Percentiles rank a stretch among this genome's conserved stretches.
Evolutionary conservation across 2,888 invertebrate species (phyloP).

Genomic region (Merodon equestris): DNA sequence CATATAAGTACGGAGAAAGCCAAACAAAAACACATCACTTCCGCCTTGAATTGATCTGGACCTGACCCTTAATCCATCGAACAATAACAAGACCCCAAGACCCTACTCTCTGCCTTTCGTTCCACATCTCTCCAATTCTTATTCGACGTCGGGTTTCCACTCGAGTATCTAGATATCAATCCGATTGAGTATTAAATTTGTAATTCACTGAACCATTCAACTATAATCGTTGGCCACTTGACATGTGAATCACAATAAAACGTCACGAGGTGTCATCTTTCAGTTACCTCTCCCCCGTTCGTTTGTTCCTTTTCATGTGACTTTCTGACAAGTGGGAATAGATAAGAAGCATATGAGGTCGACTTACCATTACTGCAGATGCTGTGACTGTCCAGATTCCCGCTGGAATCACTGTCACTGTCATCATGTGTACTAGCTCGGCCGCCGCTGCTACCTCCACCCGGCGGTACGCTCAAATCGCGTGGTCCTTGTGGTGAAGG

Average conservation of each 20-base stretch:
- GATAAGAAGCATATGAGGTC: constrained; percentile 9
- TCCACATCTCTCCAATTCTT: too few species aligned
- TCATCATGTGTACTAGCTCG: constrained; percentile 77
- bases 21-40: constrained; percentile 10
- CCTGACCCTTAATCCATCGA: constrained; percentile 39
- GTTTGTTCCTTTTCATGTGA: background rate
- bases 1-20: too few species aligned
- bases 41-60: constrained; percentile 30
- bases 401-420: constrained; percentile 79
- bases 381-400: constrained; percentile 74
- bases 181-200: constrained; percentile 65
- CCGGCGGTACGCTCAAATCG: constrained; percentile 71
- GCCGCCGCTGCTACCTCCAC: constrained; percentile 73
- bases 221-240: constrained; percentile 66
- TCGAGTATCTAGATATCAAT: constrained; percentile 27
- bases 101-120: background rate
- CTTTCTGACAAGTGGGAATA: background rate
- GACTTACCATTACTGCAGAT: constrained; percentile 72
- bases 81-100: constrained; percentile 22
- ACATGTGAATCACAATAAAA: constrained; percentile 67
- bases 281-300: constrained; percentile 35
- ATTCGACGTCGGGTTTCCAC: background rate
- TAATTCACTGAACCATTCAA: constrained; percentile 65
- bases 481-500: constrained; percentile 76
- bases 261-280: constrained; percentile 63